Evolutionary conservation across 2,113 vertebrate species (phyloP).

Genomic region (Syngnathoides biaculeatus): DNA sequence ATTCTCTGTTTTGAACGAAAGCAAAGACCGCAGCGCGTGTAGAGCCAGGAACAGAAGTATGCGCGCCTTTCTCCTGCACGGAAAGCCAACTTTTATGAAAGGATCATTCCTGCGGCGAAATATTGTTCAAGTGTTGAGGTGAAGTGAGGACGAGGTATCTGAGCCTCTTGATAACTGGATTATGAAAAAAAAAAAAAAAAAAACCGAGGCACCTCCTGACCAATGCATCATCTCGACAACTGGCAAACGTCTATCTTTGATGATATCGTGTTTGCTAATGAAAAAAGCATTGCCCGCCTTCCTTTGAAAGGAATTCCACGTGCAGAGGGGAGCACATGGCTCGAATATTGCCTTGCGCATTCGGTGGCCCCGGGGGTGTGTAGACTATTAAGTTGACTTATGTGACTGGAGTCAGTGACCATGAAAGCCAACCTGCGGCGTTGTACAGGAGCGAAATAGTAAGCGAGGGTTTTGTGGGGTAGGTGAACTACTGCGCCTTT

Average conservation of each 20-base stretch:
- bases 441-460: slow-evolving; percentile 26
- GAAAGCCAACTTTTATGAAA: not conserved
- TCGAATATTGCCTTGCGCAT: slow-evolving; percentile 30
- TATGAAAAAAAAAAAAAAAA: not conserved
- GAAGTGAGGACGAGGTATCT: slow-evolving; percentile 11
- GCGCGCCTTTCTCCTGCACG: not conserved
- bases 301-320: not conserved
- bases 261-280: slow-evolving; percentile 14
- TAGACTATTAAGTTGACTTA: slow-evolving; percentile 43
- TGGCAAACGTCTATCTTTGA: not conserved
- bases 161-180: not conserved
- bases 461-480: slow-evolving; percentile 20
- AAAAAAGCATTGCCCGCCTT: slow-evolving; percentile 4
- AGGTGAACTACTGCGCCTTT: slow-evolving; percentile 27
- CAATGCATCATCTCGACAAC: not conserved
- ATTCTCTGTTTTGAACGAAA: slow-evolving; percentile 3
- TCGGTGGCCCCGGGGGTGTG: slow-evolving; percentile 23
- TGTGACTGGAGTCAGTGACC: slow-evolving; percentile 51
- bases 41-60: not conserved
- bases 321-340: slow-evolving; percentile 22
- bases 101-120: slow-evolving; percentile 9
- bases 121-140: slow-evolving; percentile 8
- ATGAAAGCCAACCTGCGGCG: slow-evolving; percentile 43
- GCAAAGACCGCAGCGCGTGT: not conserved
- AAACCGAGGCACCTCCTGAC: slow-evolving; percentile 2